Percentiles rank a stretch among this genome's conserved stretches.
Conservation (phyloP, 2,888 invertebrate genomes). For the Melieria omissa region DNA sequence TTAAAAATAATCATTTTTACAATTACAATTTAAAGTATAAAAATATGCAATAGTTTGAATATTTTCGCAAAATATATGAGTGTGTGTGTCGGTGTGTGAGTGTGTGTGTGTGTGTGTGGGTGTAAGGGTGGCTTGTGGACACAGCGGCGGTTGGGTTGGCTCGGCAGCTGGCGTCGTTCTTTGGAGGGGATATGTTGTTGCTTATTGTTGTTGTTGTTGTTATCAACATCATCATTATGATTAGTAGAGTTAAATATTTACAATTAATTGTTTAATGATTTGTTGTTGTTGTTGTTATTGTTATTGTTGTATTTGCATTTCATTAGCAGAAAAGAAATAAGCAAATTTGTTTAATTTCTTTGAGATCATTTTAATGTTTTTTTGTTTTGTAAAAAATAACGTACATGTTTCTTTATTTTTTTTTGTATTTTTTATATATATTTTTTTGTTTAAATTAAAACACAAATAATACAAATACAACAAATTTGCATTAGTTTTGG, state of each 20-base stretch:
- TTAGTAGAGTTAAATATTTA: too few relatives aligned
- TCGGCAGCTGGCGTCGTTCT: too few relatives aligned
- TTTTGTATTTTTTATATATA: neutral
- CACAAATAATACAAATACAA: neutral
- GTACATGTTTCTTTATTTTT: neutral
- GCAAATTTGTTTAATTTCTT: conserved; percentile 26
- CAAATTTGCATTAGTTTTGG: neutral
- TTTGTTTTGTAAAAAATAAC: too few relatives aligned
- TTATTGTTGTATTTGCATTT: conserved; percentile 16
- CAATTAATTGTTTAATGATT: too few relatives aligned
- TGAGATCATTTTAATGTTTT: conserved; percentile 34
- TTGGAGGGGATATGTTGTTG: too few relatives aligned
- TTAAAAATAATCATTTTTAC: conserved; percentile 14
- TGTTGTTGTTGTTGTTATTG: neutral
- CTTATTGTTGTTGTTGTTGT: too few relatives aligned
- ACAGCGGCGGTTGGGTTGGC: conserved; percentile 1
- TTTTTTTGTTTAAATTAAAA: neutral
- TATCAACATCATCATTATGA: too few relatives aligned
- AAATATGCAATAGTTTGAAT: too few relatives aligned
- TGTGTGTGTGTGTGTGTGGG: neutral
- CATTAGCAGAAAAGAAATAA: conserved; percentile 11
- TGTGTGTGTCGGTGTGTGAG: neutral
- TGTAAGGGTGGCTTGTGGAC: neutral
- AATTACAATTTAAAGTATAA: neutral
- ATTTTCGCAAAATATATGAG: neutral